Evolutionary conservation across 2,113 vertebrate species (phyloP).

Genomic region (Nyctibius bracteatus): DNA sequence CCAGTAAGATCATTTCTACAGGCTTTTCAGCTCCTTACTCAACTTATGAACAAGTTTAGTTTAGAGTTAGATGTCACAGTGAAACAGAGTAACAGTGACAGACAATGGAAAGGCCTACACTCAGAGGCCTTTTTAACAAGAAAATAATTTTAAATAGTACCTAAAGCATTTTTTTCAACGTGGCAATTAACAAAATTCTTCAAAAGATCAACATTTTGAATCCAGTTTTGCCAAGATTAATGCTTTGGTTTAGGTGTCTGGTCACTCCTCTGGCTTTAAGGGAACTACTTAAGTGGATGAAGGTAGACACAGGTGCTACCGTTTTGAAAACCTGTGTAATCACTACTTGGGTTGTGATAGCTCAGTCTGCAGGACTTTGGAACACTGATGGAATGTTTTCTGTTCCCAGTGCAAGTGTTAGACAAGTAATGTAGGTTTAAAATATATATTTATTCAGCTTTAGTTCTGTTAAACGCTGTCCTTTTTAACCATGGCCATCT

Average conservation of each 20-base stretch:
- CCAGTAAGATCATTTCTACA: not conserved
- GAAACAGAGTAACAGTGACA: not conserved
- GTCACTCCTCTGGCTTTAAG: not conserved
- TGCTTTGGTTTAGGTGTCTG: not conserved
- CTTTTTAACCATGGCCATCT: not conserved
- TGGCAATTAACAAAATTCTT: not conserved
- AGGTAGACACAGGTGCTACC: not conserved
- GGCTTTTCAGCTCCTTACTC: not conserved
- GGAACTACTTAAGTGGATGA: not conserved
- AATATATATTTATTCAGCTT: conserved; percentile 8
- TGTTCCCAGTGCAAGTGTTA: not conserved
- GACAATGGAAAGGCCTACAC: not conserved
- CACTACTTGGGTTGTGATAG: not conserved
- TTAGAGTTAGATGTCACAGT: not conserved
- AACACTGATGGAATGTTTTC: not conserved
- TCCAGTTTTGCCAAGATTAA: not conserved
- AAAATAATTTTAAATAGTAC: not conserved
- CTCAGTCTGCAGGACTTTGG: not conserved
- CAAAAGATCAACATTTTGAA: not conserved
- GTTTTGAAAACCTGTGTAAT: not conserved
- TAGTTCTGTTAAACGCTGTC: not conserved
- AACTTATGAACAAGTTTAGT: not conserved
- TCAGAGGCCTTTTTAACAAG: not conserved
- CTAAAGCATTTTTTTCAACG: not conserved
- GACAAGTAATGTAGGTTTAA: not conserved